phyloP scores from a whole-genome alignment of 1,140 invertebrate genomes.

The Andricus grossulariae region DNA sequence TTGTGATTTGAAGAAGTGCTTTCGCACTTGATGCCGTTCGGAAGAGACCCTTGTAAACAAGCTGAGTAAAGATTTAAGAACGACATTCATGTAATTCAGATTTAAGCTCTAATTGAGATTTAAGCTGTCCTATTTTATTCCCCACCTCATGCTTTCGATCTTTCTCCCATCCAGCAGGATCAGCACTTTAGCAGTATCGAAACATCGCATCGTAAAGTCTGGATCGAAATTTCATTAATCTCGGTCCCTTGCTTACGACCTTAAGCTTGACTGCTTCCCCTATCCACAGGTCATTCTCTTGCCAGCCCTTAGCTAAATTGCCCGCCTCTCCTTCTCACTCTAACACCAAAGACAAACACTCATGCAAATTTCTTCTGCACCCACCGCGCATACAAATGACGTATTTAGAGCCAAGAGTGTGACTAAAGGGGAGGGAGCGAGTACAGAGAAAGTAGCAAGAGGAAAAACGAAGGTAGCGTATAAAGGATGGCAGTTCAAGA shows the following conservation, averaged over 20 bases:
- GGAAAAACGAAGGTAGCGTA: constrained; percentile 31
- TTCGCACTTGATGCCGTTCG: not conserved
- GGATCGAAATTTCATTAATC: not conserved
- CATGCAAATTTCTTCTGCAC: constrained; percentile 58
- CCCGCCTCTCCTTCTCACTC: not conserved
- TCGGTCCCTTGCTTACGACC: not conserved
- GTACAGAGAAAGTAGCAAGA: not conserved
- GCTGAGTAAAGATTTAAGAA: too few relatives aligned
- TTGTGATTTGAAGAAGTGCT: constrained; percentile 20
- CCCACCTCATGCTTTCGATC: too few relatives aligned
- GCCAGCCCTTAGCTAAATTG: constrained; percentile 13
- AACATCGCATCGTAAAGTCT: too few relatives aligned
- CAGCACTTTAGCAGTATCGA: too few relatives aligned
- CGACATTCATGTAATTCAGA: too few relatives aligned
- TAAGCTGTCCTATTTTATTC: too few relatives aligned
- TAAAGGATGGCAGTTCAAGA: constrained; percentile 12
- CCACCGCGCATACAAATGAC: constrained; percentile 59
- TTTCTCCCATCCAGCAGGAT: too few relatives aligned
- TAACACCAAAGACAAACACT: constrained; percentile 56
- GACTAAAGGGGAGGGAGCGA: not conserved
- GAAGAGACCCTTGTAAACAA: too few relatives aligned
- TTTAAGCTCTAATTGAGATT: too few relatives aligned
- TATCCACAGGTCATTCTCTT: constrained; percentile 18
- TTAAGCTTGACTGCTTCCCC: not conserved
- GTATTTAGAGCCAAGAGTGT: constrained; percentile 49